Evolutionary conservation across 2,113 vertebrate species (phyloP), one percentile per base, ranked within the genome.

Genomic region (Phocoena sinus): DNA sequence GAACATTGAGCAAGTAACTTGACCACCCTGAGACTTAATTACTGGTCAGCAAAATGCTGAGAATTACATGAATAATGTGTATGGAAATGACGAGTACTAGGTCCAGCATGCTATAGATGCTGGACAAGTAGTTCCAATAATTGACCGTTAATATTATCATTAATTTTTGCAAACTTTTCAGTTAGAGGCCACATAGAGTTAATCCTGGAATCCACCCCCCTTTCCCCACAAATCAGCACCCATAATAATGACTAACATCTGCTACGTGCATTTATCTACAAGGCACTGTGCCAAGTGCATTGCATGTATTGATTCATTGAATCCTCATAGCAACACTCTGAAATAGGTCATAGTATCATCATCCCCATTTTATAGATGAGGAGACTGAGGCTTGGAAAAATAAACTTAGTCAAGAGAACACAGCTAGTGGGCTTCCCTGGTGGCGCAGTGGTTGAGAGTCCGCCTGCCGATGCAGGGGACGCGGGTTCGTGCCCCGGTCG

Each of bases 341-440:
- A 89, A 67, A 62, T 23, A 83, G 17, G 14, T 33, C n/a, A 6
- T 33, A 26, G 68, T n/a, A 21, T 68, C 53, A 56, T 26, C 25
- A 83, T 60, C 17, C 47, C 84, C 85, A 96, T 73, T 91, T 89
- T 85, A 73, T 1, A 91, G 95, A 91, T 60, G 36, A 91, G 33
- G 17, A 94, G 13, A 86, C 79, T 53, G 56, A 83, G 86, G 15
- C 17, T 82, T 89, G 17, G 31, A 20, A 63, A 91, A 89, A 53
- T 41, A 77, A 85, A 31, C 28, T 73, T 65, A 67, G 33, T 63
- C 62, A 65, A 86, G 11, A 11, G 4, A 2, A 14, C 1, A 26
- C 1, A 1, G 17, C 23, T 50, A 85, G 33, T 83, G 44, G 44
- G 44, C 2, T 47, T 47, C 44, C 44, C 44, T 47, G 44, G 44